Conservation (phyloP, 2,113 vertebrate genomes). For the Sinocyclocheilus anophthalmus region DNA sequence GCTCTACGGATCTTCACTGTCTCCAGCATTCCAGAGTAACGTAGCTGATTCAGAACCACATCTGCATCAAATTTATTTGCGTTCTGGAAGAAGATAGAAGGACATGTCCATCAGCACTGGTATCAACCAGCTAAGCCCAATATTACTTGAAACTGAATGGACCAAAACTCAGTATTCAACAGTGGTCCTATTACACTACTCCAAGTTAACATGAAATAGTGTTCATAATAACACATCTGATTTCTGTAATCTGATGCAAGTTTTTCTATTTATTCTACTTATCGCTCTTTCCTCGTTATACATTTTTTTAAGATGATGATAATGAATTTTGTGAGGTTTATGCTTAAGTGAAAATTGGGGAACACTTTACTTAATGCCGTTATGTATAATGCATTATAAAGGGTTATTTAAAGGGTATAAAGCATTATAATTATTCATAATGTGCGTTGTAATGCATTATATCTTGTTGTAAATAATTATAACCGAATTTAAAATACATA, state of each 20-base stretch:
- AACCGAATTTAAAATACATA: too few species aligned
- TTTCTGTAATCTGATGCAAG: not conserved
- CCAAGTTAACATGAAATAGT: not conserved
- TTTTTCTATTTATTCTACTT: too few species aligned
- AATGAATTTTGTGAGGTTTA: not conserved
- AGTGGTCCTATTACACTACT: not conserved
- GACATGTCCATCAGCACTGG: not conserved
- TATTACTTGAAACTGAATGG: not conserved
- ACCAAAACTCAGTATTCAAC: not conserved
- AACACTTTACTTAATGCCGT: too few species aligned
- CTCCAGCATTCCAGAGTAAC: conserved; percentile 92
- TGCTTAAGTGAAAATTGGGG: not conserved
- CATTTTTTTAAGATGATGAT: not conserved
- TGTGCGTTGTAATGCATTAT: too few species aligned
- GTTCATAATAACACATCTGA: not conserved
- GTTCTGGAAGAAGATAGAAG: conserved; percentile 68
- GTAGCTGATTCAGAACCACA: conserved; percentile 88
- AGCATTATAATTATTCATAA: too few species aligned
- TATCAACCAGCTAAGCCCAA: not conserved
- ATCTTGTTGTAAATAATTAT: too few species aligned
- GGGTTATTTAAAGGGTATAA: too few species aligned
- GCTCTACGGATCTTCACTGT: conserved; percentile 90
- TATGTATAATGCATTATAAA: too few species aligned
- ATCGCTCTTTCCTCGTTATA: not conserved
- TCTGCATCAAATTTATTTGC: conserved; percentile 82